Evolutionary conservation across 2,888 invertebrate genomes (phyloP), one percentile per base, ranked within the genome.

Genomic region (Monochamus alternatus): DNA sequence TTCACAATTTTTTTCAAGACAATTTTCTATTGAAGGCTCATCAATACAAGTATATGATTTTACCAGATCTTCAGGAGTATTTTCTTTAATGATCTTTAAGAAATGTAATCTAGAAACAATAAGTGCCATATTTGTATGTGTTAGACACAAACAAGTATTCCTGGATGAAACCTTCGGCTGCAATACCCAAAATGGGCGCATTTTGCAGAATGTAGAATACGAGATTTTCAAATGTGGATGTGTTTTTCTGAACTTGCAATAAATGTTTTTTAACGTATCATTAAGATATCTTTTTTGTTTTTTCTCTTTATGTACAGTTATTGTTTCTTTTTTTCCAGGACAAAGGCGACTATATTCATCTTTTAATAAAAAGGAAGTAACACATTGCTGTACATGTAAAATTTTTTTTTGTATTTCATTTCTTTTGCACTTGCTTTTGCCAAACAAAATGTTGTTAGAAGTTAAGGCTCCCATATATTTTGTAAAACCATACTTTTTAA

Each of bases 381-480:
- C n/a, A n/a, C n/a, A n/a, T n/a, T n/a, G n/a, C n/a, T n/a, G n/a
- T 8, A 47, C 7, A 8, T 47, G 47, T 9, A 9, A 47, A n/a
- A n/a, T n/a, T 47, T 47, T 47, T 47, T 47, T 47, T 9, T 8
- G 47, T 9, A 8, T 8, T 8, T 47, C 7, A 8, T 47, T 47
- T 47, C 5, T 8, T 47, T 9, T 47, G 47, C 47, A 5, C 47
- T 47, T 47, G 47, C n/a, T n/a, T n/a, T n/a, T n/a, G n/a, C n/a
- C n/a, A n/a, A n/a, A n/a, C n/a, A n/a, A n/a, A n/a, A n/a, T n/a
- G n/a, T n/a, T n/a, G n/a, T n/a, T n/a, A n/a, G n/a, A n/a, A n/a
- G n/a, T n/a, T n/a, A n/a, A n/a, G n/a, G n/a, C n/a, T n/a, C n/a
- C 58, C 58, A 58, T 30, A 8, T 58, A 58, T 58, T 58, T 58